Evolutionary conservation across 2,888 invertebrate species (phyloP), one percentile per base, ranked within the genome.

Genomic region (Clanis bilineata): DNA sequence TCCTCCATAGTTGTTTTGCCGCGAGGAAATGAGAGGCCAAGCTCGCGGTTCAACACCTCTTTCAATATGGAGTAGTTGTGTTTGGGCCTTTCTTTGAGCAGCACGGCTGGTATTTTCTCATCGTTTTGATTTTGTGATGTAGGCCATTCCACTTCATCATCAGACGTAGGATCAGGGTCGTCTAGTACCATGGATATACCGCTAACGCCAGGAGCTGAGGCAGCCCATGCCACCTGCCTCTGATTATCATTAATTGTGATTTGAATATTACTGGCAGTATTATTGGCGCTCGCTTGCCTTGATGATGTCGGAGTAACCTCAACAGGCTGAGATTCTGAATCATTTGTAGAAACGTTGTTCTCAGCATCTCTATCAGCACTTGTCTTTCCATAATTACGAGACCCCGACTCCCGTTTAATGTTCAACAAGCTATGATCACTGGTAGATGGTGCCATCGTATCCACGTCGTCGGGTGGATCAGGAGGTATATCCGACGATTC

Each of bases 21-120:
- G 70, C 70, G 86, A 61, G 90, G 86, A 70, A 90, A 85, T 82
- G 93, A 90, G 72, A 86, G 83, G 54, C 95, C 95, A 79, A 94
- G 89, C 80, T 95, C 95, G 70, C 95, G 93, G 76, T 93, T 95
- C 71, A 94, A 82, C 67, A 96, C 83, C 89, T 96, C 96, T 81
- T 80, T 83, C 44, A 95, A 81, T 58, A 95, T 89, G 66, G 93
- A 92, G 94, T 96, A 96, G 63, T 93, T 94, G 68, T 95, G 95
- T 74, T 94, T 94, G 1, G 95, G 95, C 75, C 93, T 93, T 45
- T 91, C 80, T 74, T 95, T 95, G 55, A 88, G 80, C 54, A 95
- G 75, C 6, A 94, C 93, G 10, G 80, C 74, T 3, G 89, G 91
- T 44, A 79, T 83, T 83, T 15, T 39, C 3, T 81, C 80, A 3